A percentile compares a stretch with the other conserved stretches of the same genome.
These are phyloP conservation scores for Cataglyphis altisquamis DNA, from an alignment of 2,888 invertebrate genomes.

Conservation along the genomic window DNA sequence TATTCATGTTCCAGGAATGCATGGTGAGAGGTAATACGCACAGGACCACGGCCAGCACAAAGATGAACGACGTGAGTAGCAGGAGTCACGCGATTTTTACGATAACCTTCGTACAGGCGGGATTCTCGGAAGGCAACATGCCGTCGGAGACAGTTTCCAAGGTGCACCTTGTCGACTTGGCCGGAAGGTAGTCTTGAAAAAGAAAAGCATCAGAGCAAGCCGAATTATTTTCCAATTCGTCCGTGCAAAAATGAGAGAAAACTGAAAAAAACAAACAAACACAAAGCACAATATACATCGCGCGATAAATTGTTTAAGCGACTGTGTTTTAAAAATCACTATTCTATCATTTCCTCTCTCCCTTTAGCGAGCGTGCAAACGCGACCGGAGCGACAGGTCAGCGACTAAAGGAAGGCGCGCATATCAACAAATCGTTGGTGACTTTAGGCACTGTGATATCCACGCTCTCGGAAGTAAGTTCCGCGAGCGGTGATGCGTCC, in stretches of 20 bases:
- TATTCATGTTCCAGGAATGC: slow-evolving; percentile 88
- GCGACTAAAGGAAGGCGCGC: slow-evolving; percentile 95
- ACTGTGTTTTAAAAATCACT: neutral
- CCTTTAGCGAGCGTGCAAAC: slow-evolving; percentile 93
- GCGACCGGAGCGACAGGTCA: slow-evolving; percentile 96
- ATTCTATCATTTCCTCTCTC: slow-evolving; percentile 30
- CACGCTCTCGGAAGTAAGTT: slow-evolving; percentile 91
- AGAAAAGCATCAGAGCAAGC: slow-evolving; percentile 18
- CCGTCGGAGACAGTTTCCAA: slow-evolving; percentile 96
- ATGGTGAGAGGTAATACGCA: slow-evolving; percentile 93
- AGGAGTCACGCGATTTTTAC: slow-evolving; percentile 97
- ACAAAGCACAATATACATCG: neutral
- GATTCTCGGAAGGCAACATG: slow-evolving; percentile 92
- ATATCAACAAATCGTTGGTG: slow-evolving; percentile 96
- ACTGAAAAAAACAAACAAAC: neutral
- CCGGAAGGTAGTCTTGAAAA: slow-evolving; percentile 90
- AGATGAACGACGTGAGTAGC: slow-evolving; percentile 97
- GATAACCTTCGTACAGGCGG: slow-evolving; percentile 95
- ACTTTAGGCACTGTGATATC: slow-evolving; percentile 96
- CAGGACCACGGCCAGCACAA: slow-evolving; percentile 95
- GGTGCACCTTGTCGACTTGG: slow-evolving; percentile 95
- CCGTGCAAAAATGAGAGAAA: slow-evolving; percentile 25
- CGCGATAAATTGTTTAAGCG: neutral
- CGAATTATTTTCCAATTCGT: slow-evolving; percentile 13
- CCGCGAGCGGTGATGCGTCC: slow-evolving; percentile 80